Conservation (phyloP, 2,888 invertebrate genomes). For the Nephrotoma flavescens region DNA sequence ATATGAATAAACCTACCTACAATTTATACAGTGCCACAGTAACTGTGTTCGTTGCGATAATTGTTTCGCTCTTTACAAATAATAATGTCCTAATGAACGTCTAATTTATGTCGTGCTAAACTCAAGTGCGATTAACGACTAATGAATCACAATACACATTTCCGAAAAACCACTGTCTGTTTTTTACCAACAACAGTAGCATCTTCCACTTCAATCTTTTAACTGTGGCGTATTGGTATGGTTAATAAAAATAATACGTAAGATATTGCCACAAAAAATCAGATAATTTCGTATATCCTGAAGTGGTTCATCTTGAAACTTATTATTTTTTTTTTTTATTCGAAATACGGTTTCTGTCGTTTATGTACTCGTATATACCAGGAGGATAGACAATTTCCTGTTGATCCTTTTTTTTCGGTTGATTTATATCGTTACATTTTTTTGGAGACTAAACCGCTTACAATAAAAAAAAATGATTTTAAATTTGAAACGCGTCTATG, state of each 20-base stretch:
- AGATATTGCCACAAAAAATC: not conserved
- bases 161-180: no score
- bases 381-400: not conserved
- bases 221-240: not conserved
- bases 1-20: no score
- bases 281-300: not conserved
- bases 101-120: no score
- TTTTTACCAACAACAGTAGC: no score
- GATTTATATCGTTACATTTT: not conserved
- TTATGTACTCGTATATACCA: not conserved
- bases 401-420: not conserved
- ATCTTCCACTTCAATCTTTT: not conserved
- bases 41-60: no score
- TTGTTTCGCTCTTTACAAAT: no score
- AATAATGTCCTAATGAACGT: no score
- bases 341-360: not conserved
- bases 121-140: no score
- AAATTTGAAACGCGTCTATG: not conserved
- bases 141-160: no score
- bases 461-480: not conserved
- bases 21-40: no score
- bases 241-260: not conserved
- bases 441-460: not conserved
- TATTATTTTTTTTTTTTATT: not conserved
- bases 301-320: not conserved